Percentiles rank a stretch among this genome's conserved stretches.
Conservation (phyloP, 2,113 vertebrate genomes). For the Hirundichthys speculiger region DNA sequence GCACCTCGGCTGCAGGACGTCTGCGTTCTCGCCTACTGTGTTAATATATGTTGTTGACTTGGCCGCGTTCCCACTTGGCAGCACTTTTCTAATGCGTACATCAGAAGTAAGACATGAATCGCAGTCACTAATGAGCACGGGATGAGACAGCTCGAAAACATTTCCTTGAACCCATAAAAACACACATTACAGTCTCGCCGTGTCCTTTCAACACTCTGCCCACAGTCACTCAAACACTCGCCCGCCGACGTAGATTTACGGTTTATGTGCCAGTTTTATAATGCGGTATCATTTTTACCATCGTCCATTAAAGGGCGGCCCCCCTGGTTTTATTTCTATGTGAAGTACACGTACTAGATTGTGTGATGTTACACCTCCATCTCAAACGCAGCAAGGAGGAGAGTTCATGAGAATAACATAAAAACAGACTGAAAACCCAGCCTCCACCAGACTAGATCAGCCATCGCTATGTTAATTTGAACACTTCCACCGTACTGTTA, state of each 20-base stretch:
- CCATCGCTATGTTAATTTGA: too few species aligned
- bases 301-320: slow-evolving; percentile 43
- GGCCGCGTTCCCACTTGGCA: slow-evolving; percentile 31
- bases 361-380: slow-evolving; percentile 55
- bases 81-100: slow-evolving; percentile 10
- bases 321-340: slow-evolving; percentile 55
- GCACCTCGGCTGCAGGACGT: slow-evolving; percentile 22
- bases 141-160: slow-evolving; percentile 31
- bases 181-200: slow-evolving; percentile 6
- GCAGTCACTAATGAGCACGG: slow-evolving; percentile 50
- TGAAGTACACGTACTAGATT: slow-evolving; percentile 50
- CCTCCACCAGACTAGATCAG: too few species aligned
- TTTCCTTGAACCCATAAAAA: slow-evolving; percentile 10
- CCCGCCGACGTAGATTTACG: too few species aligned
- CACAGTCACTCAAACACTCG: too few species aligned
- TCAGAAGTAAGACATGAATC: slow-evolving; percentile 36
- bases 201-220: slow-evolving; percentile 13
- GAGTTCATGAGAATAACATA: too few species aligned
- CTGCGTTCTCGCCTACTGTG: slow-evolving; percentile 44
- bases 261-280: slow-evolving; percentile 55
- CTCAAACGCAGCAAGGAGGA: slow-evolving; percentile 30
- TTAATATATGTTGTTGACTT: slow-evolving; percentile 40
- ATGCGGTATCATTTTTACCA: slow-evolving; percentile 62
- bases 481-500: too few species aligned
- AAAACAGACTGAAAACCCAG: too few species aligned